phyloP scores from a whole-genome alignment of 2,797 vertebrate species.

The Lepus oiostolus region DNA sequence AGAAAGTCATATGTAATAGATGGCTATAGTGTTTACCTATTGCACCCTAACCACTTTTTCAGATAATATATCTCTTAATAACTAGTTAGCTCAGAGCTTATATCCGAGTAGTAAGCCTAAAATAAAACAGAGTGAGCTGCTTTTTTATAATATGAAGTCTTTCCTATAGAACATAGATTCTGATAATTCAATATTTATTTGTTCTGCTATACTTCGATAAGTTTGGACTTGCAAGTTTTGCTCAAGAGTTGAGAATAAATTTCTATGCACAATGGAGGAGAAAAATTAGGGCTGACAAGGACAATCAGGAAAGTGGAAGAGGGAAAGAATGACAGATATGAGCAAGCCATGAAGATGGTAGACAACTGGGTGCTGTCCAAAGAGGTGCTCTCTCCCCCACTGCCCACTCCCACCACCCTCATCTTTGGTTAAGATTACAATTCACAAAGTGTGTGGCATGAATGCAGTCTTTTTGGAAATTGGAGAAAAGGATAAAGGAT shows the following conservation, averaged over 20 bases:
- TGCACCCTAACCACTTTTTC: not conserved
- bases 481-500: not conserved
- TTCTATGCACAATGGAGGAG: not conserved
- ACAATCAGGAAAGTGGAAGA: not conserved
- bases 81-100: not conserved
- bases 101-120: not conserved
- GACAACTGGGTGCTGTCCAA: too few relatives aligned
- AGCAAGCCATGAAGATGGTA: not conserved
- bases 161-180: not conserved
- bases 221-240: not conserved
- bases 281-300: not conserved
- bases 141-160: not conserved
- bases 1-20: not conserved
- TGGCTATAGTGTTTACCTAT: not conserved
- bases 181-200: not conserved
- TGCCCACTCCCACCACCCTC: fast-evolving
- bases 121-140: not conserved
- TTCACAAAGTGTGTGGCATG: not conserved
- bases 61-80: not conserved
- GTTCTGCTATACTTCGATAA: not conserved
- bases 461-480: not conserved
- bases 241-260: not conserved
- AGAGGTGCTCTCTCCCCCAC: not conserved
- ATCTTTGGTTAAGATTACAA: not conserved
- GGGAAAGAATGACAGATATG: not conserved